Base-by-base conservation (phyloP, 2,888 invertebrate species). In the Cantharis rustica region DNA sequence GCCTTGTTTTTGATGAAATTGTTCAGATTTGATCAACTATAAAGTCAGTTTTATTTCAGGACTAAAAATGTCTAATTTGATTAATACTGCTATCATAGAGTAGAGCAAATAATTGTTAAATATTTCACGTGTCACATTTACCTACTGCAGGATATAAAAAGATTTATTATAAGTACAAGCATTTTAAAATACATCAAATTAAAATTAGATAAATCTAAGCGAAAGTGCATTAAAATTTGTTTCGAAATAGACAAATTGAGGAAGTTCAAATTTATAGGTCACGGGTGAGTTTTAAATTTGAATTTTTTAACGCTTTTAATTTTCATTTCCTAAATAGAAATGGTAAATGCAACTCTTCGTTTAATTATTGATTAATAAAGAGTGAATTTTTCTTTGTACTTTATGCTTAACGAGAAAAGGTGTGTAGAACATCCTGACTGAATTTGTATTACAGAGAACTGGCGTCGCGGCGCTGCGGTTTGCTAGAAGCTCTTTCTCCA, bases 381-480 rank as follows among this genome's bases (percentile, higher is more conserved):
- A 74, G 77, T 77, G 74, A 69, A 63, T 20, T 66, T 17, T 66
- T 20, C 23, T 66, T 20, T 66, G 23, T 74, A 72, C 77, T 77
- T 77, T 70, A 75, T 72, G 72, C 61, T 72, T 47, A 75, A 20
- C 16, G 61, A 70, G 72, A 70, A 78, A 77, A 75, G 78, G 78
- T 78, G 78, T 78, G 78, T 71, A 31, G 71, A 78, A 75, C 73
- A 75, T 75, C 71, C 73, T 71, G 75, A 62, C 75, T 75, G 68
- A 78, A 75, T 78, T 78, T 78, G 73, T 73, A 75, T 71, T 73
- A 75, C 78, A 76, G 79, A 79, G 81, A 79, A 80, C 79, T 80
- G 79, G 76, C 81, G 81, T 81, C 79, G 74, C 79, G 78, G 83
- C 81, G 83, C 82, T 83, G 84, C 82, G 83, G 84, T 83, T 82